These are phyloP conservation scores for Ianthella basta DNA, from an alignment of 37 sponge, comb jelly and placozoan genomes.

Conservation along the genomic window DNA sequence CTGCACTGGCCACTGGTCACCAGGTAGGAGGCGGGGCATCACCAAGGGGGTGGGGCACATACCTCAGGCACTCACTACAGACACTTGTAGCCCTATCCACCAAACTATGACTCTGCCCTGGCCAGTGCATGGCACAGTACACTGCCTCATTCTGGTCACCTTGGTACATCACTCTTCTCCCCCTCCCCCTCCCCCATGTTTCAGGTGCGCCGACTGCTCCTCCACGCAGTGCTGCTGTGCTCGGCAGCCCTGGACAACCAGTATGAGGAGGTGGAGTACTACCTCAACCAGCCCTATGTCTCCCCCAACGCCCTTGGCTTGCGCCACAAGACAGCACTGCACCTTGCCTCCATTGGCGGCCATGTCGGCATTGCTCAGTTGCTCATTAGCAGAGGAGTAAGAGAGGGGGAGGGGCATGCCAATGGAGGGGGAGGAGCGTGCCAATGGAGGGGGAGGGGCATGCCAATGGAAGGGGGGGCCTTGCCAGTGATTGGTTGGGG, in stretches of 20 bases:
- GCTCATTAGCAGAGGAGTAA: slow-evolving; percentile 58
- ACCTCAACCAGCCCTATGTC: slow-evolving; percentile 25
- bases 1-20: slow-evolving; percentile 57
- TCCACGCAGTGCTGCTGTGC: slow-evolving; percentile 72
- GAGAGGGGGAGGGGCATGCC: slow-evolving; percentile 13
- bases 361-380: slow-evolving; percentile 43
- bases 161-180: too few relatives aligned
- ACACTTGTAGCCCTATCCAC: too few relatives aligned
- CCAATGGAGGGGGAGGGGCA: slow-evolving; percentile 6
- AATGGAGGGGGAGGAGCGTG: neutral
- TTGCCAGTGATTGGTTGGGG: neutral
- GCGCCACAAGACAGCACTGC: slow-evolving; percentile 78
- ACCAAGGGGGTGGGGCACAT: too few relatives aligned
- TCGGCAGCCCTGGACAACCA: slow-evolving; percentile 74
- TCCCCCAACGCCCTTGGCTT: slow-evolving; percentile 75
- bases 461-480: neutral
- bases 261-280: slow-evolving; percentile 48
- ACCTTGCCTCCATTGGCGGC: slow-evolving; percentile 63
- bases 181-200: neutral
- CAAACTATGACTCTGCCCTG: too few relatives aligned
- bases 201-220: slow-evolving; percentile 39
- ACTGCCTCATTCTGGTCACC: too few relatives aligned
- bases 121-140: too few relatives aligned
- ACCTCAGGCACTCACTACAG: too few relatives aligned
- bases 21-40: slow-evolving; percentile 22